phyloP scores from a whole-genome alignment of 2,113 vertebrate species.

The Cyanoramphus novaezelandiae region DNA sequence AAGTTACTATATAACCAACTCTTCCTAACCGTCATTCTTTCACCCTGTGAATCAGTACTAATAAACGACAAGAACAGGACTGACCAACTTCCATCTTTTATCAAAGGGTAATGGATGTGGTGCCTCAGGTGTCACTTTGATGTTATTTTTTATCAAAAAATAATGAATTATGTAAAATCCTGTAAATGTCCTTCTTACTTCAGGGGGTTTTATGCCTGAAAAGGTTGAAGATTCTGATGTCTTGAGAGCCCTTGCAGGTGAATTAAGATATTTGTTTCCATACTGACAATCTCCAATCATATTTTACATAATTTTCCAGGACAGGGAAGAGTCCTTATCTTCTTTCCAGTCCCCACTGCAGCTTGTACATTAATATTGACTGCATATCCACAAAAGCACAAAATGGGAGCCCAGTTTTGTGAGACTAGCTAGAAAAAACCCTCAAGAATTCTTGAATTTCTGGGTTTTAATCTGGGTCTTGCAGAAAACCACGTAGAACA shows the following conservation, averaged over 20 bases:
- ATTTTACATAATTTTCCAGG: neutral
- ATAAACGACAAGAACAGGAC: neutral
- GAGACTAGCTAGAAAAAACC: neutral
- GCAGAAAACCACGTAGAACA: neutral
- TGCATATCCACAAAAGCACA: neutral
- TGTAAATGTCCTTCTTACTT: neutral
- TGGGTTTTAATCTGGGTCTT: neutral
- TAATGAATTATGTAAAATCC: neutral
- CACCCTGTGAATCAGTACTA: neutral
- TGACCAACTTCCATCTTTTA: constrained; percentile 10
- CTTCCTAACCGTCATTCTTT: neutral
- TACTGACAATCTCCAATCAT: neutral
- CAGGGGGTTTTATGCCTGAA: neutral
- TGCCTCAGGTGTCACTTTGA: neutral
- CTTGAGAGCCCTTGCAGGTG: neutral
- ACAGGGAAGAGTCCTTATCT: neutral
- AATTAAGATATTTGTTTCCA: neutral
- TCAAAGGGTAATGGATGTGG: neutral
- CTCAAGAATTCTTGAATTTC: neutral
- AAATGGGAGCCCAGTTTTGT: neutral
- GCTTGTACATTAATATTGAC: neutral
- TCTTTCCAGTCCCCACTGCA: neutral
- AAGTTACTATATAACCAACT: neutral
- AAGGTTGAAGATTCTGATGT: neutral
- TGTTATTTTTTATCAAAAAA: neutral